Evolutionary conservation across 2,113 vertebrate genomes (phyloP), one percentile per base, ranked within the genome.

Genomic region (Perca schrenkii): DNA sequence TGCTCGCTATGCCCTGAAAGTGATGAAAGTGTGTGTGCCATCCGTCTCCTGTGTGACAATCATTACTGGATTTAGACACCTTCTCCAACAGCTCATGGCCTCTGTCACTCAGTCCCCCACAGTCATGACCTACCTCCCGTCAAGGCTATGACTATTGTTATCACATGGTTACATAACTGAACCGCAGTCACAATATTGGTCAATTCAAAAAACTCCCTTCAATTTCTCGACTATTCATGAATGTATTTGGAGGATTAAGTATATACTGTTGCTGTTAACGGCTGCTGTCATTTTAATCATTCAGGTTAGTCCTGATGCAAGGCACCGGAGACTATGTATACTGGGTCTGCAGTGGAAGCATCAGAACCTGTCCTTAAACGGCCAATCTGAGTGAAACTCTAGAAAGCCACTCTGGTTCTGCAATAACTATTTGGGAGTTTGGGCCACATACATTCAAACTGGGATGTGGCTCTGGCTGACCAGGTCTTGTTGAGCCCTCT

Each of bases 401-500:
- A 81, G 34, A 34, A 34, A 89, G 74, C 89, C 80, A 52, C 76
- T 78, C 80, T 61, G 74, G 73, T 81, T 83, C 86, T 88, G 80
- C 82, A 84, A 90, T 89, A 88, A 88, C 85, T 88, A 71, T 93
- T 60, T 83, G 71, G 77, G 34, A 83, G 53, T 61, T 34, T 34
- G 43, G 57, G 31, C 31, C 36, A 61, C 57, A 84, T 90, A 80
- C 88, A 91, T 87, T 84, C 67, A 74, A 47, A 86, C 54, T 66
- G 66, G 54, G 71, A 61, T 84, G 74, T 85, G 63, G 75, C 71
- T 72, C 63, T 36, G 64, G 40, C 56, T 83, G 40, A 82, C 58
- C 34, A 50, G 75, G 67, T 73, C 77, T 67, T 73, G 63, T 70
- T 31, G 60, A 64, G 25, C 25, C 60, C 28, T 46, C 11, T 66